Base-by-base conservation (phyloP, 2,797 vertebrate species). In the Trachurus trachurus region DNA sequence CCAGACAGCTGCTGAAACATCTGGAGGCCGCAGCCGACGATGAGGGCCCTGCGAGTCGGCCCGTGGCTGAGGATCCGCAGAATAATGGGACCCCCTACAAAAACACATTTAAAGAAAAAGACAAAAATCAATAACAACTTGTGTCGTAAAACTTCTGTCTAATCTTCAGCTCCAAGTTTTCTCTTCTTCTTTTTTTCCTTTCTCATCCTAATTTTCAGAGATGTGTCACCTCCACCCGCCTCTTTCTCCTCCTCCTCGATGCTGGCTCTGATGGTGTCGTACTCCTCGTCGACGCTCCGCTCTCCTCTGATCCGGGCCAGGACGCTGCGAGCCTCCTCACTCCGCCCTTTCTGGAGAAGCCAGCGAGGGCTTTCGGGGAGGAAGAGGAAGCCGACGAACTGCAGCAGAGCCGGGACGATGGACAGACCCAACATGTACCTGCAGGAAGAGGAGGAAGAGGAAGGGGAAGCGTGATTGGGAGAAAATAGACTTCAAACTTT, bases 1-100 rank as follows among this genome's bases (percentile, higher is more conserved):
- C 98, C 98, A 78, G 97, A 95, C 85, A 99, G 96, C 83, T 99
- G 98, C 92, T 99, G 98, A 89, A 99, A 98, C 97, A 99, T 98
- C 94, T 99, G 98, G 59, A 99, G 95, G 76, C 97, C 95, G 80
- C 98, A 99, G 56, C 98, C 98, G 58, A 99, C 96, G 59, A 96
- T 87, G 62, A 99, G 96, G 63, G 97, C 98, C 86, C 97, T 95
- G 74, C 97, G 96, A 68, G 96, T 96, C 19, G 97, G 96, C 66
- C 95, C 94, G 37, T 96, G 95, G 71, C 88, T 88, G 84, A 99
- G 92, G 87, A 99, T 97, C 88, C 96, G 96, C 87, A 93, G 95
- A 86, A 99, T 94, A 80, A 99, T 94, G 19, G 94, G 87, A 80
- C 96, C 96, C 66, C 91, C 98, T 98, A 80, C 0, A 60, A 34